Evolutionary conservation across 2,113 vertebrate genomes (phyloP), one percentile per base, ranked within the genome.

Genomic region (Dolichallabes microphthalmus): DNA sequence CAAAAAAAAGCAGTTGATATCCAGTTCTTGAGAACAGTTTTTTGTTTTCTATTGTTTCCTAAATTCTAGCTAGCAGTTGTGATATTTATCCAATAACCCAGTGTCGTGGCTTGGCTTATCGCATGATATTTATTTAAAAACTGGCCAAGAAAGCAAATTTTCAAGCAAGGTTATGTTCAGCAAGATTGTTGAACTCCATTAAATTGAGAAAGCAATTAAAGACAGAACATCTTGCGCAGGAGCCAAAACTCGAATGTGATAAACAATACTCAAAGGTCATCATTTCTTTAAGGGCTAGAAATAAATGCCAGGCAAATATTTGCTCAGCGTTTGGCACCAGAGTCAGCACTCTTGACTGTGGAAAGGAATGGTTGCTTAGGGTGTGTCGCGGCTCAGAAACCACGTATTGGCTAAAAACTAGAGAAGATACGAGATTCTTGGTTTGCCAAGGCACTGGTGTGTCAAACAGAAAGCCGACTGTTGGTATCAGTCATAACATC

Each of bases 341-440:
- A 73, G 11, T 14, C 39, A 22, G 69, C 20, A 12, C 69, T 17
- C 27, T 2, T 2, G 25, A 52, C 45, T 75, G 39, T 75, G 39
- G 45, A 25, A 52, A 74, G 73, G 50, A 76, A 53, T 7, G 73
- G 25, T 53, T 55, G 25, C 53, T 5, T 19, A 30, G 73, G 50
- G 73, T 76, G 73, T 76, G 73, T 76, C 73, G 13, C 73, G 55
- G 50, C 73, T 53, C n/a, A 55, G 73, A 76, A 76, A 76, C 73
- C 45, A 17, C 10, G 71, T 30, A 27, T 53, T 17, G 25, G 50
- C 73, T 53, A 27, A 52, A 53, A 53, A 53, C 45, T 1, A 6
- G 71, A 53, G 45, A 52, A 76, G 53, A 53, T 17, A 25, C 53
- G 50, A 76, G 50, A 55, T 53, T 76, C 50, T 55, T 9, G 13